Percentiles rank a stretch among this genome's conserved stretches.
These are phyloP conservation scores for Pachliopta kotzebuea DNA, from an alignment of 2,888 invertebrate species.

Conservation along the genomic window DNA sequence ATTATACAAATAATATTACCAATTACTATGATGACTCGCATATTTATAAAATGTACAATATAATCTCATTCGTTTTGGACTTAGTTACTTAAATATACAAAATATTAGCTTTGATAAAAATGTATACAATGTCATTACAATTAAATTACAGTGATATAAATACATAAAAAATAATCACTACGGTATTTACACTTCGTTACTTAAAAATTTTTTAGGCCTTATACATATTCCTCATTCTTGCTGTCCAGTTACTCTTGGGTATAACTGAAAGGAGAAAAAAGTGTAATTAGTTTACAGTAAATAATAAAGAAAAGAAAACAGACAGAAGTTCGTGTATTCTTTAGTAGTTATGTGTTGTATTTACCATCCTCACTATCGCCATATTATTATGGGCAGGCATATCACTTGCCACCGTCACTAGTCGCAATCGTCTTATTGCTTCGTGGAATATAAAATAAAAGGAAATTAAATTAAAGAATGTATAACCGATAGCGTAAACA, in stretches of 20 bases:
- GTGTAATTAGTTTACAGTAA: neutral
- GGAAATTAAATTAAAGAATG: no score
- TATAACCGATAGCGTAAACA: no score
- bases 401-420: no score
- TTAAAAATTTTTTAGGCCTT: slow-evolving; percentile 57
- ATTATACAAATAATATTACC: slow-evolving; percentile 71
- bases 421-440: no score
- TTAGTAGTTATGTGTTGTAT: no score
- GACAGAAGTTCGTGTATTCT: no score
- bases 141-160: slow-evolving; percentile 76
- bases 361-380: no score
- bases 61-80: slow-evolving; percentile 77
- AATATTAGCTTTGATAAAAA: slow-evolving; percentile 77
- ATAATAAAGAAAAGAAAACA: neutral
- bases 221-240: slow-evolving; percentile 57
- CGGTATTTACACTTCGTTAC: slow-evolving; percentile 61
- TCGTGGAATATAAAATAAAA: no score
- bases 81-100: slow-evolving; percentile 71
- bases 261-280: slow-evolving; percentile 72
- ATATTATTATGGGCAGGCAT: no score
- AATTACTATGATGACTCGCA: slow-evolving; percentile 72
- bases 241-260: slow-evolving; percentile 83
- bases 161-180: slow-evolving; percentile 76
- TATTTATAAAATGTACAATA: slow-evolving; percentile 80
- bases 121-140: slow-evolving; percentile 74